A percentile compares a stretch with the other conserved stretches of the same genome.
phyloP scores from a whole-genome alignment of 2,797 vertebrate genomes.

The Gila robusta region DNA sequence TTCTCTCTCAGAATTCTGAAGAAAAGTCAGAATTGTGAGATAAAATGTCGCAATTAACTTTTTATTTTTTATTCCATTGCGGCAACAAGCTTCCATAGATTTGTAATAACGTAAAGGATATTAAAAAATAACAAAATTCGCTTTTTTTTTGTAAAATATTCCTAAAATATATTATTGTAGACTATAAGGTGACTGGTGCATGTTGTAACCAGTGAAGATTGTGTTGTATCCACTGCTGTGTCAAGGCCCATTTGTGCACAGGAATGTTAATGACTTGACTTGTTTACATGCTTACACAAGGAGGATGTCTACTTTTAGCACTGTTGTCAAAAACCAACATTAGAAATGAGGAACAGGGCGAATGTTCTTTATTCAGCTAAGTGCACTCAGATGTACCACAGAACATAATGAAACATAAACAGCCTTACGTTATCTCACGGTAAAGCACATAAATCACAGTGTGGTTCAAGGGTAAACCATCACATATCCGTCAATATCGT shows the following conservation, averaged over 20 bases:
- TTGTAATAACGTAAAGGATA: neutral
- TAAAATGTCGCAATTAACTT: neutral
- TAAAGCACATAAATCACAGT: neutral
- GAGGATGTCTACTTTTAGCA: conserved; percentile 41
- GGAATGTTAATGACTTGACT: conserved; percentile 79
- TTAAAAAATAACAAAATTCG: neutral
- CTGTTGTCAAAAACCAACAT: conserved; percentile 21
- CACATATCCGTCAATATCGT: neutral
- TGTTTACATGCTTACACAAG: conserved; percentile 70
- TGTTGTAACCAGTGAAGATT: neutral
- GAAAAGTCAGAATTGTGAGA: neutral
- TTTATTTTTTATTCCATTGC: neutral
- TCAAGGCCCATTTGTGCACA: conserved; percentile 72
- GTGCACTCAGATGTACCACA: conserved; percentile 40
- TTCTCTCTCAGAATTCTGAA: neutral
- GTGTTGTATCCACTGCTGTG: conserved; percentile 51
- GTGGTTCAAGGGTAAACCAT: conserved; percentile 1
- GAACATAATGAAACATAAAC: conserved; percentile 2
- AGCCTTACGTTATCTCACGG: neutral
- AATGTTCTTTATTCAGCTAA: conserved; percentile 31
- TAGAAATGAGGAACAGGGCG: neutral
- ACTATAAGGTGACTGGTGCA: neutral
- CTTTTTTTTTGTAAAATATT: neutral
- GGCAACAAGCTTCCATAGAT: neutral
- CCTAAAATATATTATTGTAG: neutral